A percentile compares a stretch with the other conserved stretches of the same genome.
phyloP scores from a whole-genome alignment of 2,797 vertebrate species.

The Enoplosus armatus region DNA sequence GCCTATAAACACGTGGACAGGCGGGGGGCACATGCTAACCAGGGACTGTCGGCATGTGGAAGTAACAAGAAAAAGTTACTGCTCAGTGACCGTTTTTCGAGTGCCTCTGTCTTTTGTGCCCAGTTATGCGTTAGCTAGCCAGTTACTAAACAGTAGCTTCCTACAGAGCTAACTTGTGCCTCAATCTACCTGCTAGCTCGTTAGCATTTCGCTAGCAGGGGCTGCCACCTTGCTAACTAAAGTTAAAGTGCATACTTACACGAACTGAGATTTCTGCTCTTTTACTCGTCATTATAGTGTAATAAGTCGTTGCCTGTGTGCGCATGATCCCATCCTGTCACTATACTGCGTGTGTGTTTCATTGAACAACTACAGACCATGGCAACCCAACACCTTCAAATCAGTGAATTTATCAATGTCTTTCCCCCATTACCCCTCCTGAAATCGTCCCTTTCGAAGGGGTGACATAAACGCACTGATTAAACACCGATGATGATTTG shows the following conservation, averaged over 20 bases:
- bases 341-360: not conserved
- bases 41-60: not conserved
- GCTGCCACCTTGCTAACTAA: slow-evolving; percentile 22
- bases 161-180: not conserved
- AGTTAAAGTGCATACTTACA: no score
- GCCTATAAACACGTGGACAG: slow-evolving; percentile 75
- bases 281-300: not conserved
- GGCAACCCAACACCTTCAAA: not conserved
- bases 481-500: not conserved
- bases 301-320: not conserved
- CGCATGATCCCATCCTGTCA: not conserved
- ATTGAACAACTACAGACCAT: not conserved
- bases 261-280: not conserved
- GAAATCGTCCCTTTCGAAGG: not conserved
- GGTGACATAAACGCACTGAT: accelerated
- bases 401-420: not conserved
- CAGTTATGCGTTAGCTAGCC: no score
- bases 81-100: not conserved
- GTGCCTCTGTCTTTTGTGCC: accelerated
- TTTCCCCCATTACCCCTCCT: not conserved
- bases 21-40: slow-evolving; percentile 47
- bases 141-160: accelerated
- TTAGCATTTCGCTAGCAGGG: slow-evolving; percentile 67
- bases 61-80: not conserved
- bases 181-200: slow-evolving; percentile 12